Evolutionary conservation across 2,797 vertebrate genomes (phyloP), one percentile per base, ranked within the genome.

Genomic region (Argentina silus): DNA sequence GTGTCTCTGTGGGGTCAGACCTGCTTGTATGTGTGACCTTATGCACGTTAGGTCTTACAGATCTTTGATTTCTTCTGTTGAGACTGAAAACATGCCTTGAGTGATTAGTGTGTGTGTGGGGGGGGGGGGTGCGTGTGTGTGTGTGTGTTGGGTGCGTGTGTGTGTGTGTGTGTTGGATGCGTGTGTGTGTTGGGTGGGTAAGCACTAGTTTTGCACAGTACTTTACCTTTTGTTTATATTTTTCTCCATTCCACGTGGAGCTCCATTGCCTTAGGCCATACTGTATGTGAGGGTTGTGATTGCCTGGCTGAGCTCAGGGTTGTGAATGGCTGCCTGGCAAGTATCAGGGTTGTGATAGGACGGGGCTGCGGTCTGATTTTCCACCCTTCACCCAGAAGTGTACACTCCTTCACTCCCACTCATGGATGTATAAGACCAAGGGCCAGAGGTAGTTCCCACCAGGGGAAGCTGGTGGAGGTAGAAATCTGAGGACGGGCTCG

Each of bases 191-290:
- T 23, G 21, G 21, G n/a, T 10, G 62, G 1, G 55, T 76, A 67
- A 60, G 77, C 77, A 85, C 85, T 88, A 44, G 57, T 69, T 78
- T 87, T 87, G 85, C 87, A 88, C 84, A 87, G 50, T 78, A 78
- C 76, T 79, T 76, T 67, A 70, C 78, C 73, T 68, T 64, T 69
- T 43, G 55, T 64, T 78, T 81, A 80, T 81, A 75, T 83, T 86
- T 55, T 82, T 68, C 74, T 81, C 79, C 75, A 81, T 82, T 76
- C 77, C 56, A 70, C 53, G 69, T 87, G 81, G 85, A 88, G 78
- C 76, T 80, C 72, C 77, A 81, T 84, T 88, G 87, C 89, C 85
- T 89, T 91, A 79, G 77, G 71, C 83, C 81, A 81, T 65, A 75
- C 76, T 53, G 27, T 36, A 70, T 53, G 63, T 73, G n/a, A 78